Percentiles rank a stretch among this genome's conserved stretches.
These are phyloP conservation scores for Pterocles orientalis DNA, from an alignment of 2,113 vertebrate species.

Conservation along the genomic window DNA sequence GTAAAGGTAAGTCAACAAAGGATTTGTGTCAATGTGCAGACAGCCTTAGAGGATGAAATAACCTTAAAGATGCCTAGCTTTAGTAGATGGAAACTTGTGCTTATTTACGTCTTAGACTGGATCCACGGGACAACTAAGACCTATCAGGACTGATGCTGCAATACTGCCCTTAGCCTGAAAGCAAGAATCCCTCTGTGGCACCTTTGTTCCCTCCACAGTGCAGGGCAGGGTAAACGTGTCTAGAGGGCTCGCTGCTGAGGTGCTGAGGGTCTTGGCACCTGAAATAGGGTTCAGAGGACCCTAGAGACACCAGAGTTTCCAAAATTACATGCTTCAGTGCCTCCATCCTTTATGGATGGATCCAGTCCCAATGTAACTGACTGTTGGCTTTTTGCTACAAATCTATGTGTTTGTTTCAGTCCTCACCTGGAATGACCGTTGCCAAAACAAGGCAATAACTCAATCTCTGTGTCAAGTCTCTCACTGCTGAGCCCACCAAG, in stretches of 20 bases:
- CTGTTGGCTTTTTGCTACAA: not conserved
- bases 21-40: not conserved
- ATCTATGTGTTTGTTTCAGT: not conserved
- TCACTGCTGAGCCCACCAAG: not conserved
- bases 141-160: not conserved
- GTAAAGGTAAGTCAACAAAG: not conserved
- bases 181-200: not conserved
- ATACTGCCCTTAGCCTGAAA: not conserved
- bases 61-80: not conserved
- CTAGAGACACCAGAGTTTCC: not conserved
- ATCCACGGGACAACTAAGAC: not conserved
- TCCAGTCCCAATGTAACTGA: not conserved
- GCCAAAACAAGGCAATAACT: not conserved
- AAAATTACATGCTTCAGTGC: not conserved
- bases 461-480: not conserved
- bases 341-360: not conserved
- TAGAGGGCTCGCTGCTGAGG: not conserved
- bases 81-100: not conserved
- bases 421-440: not conserved
- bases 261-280: not conserved
- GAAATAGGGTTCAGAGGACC: not conserved
- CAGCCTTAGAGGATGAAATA: not conserved
- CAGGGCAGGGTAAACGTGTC: not conserved
- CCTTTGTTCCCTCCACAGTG: rapidly evolving
- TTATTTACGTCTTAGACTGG: not conserved